These are phyloP conservation scores for Matsumurasca onukii DNA, from an alignment of 1,140 invertebrate species.

Conservation along the genomic window DNA sequence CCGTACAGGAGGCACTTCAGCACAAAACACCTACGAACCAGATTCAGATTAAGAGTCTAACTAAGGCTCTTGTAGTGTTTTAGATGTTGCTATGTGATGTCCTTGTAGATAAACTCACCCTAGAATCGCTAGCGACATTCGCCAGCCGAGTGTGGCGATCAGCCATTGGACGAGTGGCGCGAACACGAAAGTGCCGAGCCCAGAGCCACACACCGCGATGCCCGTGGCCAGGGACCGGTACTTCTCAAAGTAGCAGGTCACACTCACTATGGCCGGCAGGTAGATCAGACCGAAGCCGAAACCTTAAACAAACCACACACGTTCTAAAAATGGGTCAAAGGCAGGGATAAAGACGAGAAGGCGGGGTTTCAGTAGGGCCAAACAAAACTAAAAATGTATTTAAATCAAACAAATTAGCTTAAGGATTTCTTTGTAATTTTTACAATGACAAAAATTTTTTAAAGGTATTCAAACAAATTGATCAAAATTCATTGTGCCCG, in stretches of 20 bases:
- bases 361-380: no score
- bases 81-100: no score
- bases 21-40: no score
- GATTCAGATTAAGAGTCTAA: no score
- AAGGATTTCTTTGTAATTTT: no score
- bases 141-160: slow-evolving; percentile 61
- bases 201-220: slow-evolving; percentile 93
- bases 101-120: no score
- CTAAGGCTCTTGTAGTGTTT: no score
- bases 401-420: no score
- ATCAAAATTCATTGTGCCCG: not conserved
- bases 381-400: not conserved
- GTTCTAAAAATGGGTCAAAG: no score
- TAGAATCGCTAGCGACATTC: slow-evolving; percentile 53
- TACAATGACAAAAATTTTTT: no score
- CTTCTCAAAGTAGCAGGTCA: slow-evolving; percentile 92
- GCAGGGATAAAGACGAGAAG: no score
- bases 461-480: not conserved
- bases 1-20: slow-evolving; percentile 84
- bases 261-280: slow-evolving; percentile 91
- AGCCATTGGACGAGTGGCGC: slow-evolving; percentile 72
- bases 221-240: slow-evolving; percentile 88
- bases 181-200: slow-evolving; percentile 82
- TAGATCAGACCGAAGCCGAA: slow-evolving; percentile 94
- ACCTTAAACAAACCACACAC: slow-evolving; percentile 65